These are phyloP conservation scores for Ligdia adustata DNA, from an alignment of 2,888 invertebrate genomes.

Conservation along the genomic window DNA sequence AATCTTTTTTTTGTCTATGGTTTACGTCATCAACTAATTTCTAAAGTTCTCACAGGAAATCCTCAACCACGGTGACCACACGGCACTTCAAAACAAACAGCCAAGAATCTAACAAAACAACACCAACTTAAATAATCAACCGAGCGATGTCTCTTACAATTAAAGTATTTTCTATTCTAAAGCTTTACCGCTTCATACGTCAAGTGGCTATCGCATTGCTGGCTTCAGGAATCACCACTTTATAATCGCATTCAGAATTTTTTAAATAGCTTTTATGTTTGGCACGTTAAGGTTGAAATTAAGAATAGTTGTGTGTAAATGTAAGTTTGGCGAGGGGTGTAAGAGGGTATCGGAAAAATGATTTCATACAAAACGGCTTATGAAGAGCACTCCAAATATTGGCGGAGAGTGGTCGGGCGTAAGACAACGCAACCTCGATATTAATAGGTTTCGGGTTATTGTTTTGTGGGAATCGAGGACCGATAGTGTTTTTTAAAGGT, in stretches of 20 bases:
- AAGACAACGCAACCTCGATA: constrained; percentile 58
- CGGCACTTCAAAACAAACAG: constrained; percentile 45
- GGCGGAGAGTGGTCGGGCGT: constrained; percentile 50
- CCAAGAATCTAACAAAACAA: constrained; percentile 61
- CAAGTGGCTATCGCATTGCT: constrained; percentile 75
- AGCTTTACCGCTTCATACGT: constrained; percentile 65
- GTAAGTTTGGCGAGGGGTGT: constrained; percentile 50
- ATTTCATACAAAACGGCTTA: constrained; percentile 61
- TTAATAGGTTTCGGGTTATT: constrained; percentile 55
- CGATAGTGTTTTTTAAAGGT: neutral
- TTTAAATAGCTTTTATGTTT: neutral
- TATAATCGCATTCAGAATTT: neutral
- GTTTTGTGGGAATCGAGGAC: constrained; percentile 42
- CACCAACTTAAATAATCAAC: constrained; percentile 65
- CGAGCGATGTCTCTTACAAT: constrained; percentile 67
- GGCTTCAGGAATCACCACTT: constrained; percentile 40
- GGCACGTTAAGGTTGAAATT: neutral
- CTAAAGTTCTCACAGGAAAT: constrained; percentile 77
- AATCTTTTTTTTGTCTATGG: no score
- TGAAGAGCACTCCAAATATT: constrained; percentile 64
- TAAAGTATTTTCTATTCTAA: constrained; percentile 56
- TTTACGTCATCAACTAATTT: no score
- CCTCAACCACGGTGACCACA: constrained; percentile 44
- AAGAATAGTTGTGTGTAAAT: neutral
- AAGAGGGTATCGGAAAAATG: constrained; percentile 75